Evolutionary conservation across 2,797 vertebrate genomes (phyloP).

Genomic region (Apogon talboti): DNA sequence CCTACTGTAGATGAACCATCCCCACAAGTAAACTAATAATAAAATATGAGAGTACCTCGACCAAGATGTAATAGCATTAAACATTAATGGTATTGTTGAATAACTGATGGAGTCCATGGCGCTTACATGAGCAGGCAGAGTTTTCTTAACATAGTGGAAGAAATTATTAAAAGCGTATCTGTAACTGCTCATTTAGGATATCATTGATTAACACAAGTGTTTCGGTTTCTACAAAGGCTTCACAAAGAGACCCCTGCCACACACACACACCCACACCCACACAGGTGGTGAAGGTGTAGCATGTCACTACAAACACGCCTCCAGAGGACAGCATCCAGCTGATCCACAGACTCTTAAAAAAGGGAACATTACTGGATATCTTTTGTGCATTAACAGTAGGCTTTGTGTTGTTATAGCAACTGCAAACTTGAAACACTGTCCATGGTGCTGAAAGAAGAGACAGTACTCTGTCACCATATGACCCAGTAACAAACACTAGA

Average conservation of each 20-base stretch:
- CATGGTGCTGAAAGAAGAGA: slow-evolving; percentile 56
- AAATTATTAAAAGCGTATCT: slow-evolving; percentile 39
- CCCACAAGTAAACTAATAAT: slow-evolving; percentile 9
- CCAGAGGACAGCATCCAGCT: slow-evolving; percentile 2
- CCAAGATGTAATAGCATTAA: slow-evolving; percentile 47
- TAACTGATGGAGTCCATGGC: slow-evolving; percentile 21
- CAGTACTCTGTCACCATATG: not conserved
- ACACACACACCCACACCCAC: no score
- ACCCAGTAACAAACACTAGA: not conserved
- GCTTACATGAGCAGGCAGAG: slow-evolving; percentile 39
- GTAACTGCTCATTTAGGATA: slow-evolving; percentile 1
- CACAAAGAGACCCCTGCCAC: no score
- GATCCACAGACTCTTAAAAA: not conserved
- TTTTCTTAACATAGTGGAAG: slow-evolving; percentile 30
- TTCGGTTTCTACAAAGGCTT: slow-evolving; percentile 6
- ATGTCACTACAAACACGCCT: not conserved
- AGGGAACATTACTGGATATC: not conserved
- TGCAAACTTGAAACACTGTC: slow-evolving; percentile 30
- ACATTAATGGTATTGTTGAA: slow-evolving; percentile 43
- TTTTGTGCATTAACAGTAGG: not conserved
- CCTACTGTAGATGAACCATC: slow-evolving; percentile 1
- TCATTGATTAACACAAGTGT: slow-evolving; percentile 13
- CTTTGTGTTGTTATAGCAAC: not conserved
- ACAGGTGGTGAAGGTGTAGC: not conserved
- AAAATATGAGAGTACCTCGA: slow-evolving; percentile 20